Evolutionary conservation across 2,113 vertebrate species (phyloP).

Genomic region (Entelurus aequoreus): DNA sequence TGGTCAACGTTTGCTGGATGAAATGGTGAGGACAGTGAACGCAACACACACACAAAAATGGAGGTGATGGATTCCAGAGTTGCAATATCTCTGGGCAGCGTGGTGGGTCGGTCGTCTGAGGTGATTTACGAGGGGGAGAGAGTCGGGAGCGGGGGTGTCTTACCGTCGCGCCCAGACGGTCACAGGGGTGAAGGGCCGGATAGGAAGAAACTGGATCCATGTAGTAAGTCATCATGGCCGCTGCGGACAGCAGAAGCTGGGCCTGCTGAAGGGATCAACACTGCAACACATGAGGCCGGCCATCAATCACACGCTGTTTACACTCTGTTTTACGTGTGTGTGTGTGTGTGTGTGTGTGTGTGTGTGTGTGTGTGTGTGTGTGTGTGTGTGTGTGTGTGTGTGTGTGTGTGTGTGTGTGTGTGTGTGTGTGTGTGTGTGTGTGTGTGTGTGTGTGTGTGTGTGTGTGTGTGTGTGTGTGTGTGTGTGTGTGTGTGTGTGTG

Average conservation of each 20-base stretch:
- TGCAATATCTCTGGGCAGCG: slow-evolving; percentile 21
- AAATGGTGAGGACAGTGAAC: no score
- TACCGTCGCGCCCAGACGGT: slow-evolving; percentile 78
- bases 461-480: slow-evolving; percentile 1
- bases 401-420: no score
- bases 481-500: background rate
- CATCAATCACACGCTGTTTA: slow-evolving; percentile 68
- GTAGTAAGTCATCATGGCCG: slow-evolving; percentile 86
- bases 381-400: no score
- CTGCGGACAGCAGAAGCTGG: slow-evolving; percentile 54
- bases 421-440: no score
- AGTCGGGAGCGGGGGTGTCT: slow-evolving; percentile 61
- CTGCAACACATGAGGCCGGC: slow-evolving; percentile 41
- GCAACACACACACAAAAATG: background rate
- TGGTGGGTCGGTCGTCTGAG: slow-evolving; percentile 59
- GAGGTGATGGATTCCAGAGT: slow-evolving; percentile 40
- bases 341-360: slow-evolving; percentile 5
- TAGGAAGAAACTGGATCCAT: slow-evolving; percentile 76
- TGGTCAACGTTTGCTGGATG: no score
- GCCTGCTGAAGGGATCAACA: slow-evolving; percentile 67
- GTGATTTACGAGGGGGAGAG: slow-evolving; percentile 64
- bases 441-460: background rate
- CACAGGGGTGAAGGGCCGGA: slow-evolving; percentile 70
- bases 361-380: background rate
- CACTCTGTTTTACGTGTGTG: slow-evolving; percentile 30